Evolutionary conservation across 2,113 vertebrate genomes (phyloP), one percentile per base, ranked within the genome.

Genomic region (Meles meles): DNA sequence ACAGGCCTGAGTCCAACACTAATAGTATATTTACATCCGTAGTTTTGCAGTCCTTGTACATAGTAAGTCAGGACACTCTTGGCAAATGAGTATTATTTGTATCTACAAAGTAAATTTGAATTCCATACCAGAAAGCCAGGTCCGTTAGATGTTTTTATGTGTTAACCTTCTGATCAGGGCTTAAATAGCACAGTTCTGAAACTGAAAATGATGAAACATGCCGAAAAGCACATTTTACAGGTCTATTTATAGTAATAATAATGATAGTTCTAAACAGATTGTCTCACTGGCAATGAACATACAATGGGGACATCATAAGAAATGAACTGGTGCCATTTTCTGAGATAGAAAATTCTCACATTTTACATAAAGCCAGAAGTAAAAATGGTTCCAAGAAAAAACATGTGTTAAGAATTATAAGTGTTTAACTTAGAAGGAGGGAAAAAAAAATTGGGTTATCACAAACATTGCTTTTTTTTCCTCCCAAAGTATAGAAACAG

Each of bases 341-440:
- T 63, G 52, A 97, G 84, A 94, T 11, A 92, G 86, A 94, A 97
- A 96, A 96, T 93, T 94, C 79, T 97, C 90, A 96, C 86, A 87
- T 72, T 97, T 97, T 83, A 95, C 65, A 77, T 88, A 79, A 97
- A 72, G 20, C 93, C 59, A 82, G 49, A 90, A 84, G 44, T 49
- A 94, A 97, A 98, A 98, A 98, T 96, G 93, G 21, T 93, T 98
- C 96, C 93, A 77, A 94, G 92, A 94, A 59, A 96, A 74, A 80
- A 91, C 76, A 81, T 25, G 39, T 96, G 95, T 93, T 97, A 96
- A 96, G 80, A 96, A 88, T 96, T 97, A 76, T 31, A 88, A 82
- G 57, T 82, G 37, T 49, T 97, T 96, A 81, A 71, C 80, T 76
- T 95, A 95, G 94, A 85, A 97, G 93, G 88, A 97, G 67, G 85